Evolutionary conservation across 2,888 invertebrate species (phyloP), one percentile per base, ranked within the genome.

Genomic region (Drosophila neonasuta): DNA sequence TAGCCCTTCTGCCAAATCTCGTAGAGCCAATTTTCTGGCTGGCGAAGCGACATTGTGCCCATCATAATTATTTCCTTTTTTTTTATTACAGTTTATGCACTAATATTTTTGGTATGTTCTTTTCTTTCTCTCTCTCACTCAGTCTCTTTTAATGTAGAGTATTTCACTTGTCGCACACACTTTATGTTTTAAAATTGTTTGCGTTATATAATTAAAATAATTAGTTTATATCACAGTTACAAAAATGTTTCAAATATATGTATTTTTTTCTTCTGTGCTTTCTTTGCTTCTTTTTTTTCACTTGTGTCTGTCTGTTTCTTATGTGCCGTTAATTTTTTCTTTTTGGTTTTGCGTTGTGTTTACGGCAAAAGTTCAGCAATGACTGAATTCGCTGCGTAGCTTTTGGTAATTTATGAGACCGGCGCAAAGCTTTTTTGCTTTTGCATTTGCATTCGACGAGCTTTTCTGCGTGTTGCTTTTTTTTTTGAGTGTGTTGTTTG

Each of bases 1-100:
- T 93, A 92, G 85, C 94, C 94, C 90, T 93, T 93, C 88, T 93
- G 93, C 90, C 93, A 93, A 89, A 94, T 92, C 90, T 94, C 94
- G 90, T 94, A 94, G 68, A 94, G 92, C 91, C 93, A 93, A 89
- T 92, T 93, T 91, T 91, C 90, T 45, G 91, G 91, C 80, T 91
- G 91, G 71, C 90, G 88, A 57, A 90, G 79, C 45, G 91, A 87
- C 90, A 90, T 89, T 64, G 90, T 91, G 75, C 91, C 88, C 91
- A 90, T 89, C 89, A 91, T 36, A 36, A n/a, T 90, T 77, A 50
- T 81, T 13, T 44, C 13, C 13, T 50, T 63, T 36, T 62, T 45
- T 68, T 57, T 48, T 41, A 41, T 41, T 13, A 41, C 13, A 41
- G 59, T 34, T 52, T 54, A 15, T 34, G n/a, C 42, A 42, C 41